A percentile compares a stretch with the other conserved stretches of the same genome.
phyloP scores from a whole-genome alignment of 37 sponge, comb jelly and placozoan species.

The Corticium candelabrum region DNA sequence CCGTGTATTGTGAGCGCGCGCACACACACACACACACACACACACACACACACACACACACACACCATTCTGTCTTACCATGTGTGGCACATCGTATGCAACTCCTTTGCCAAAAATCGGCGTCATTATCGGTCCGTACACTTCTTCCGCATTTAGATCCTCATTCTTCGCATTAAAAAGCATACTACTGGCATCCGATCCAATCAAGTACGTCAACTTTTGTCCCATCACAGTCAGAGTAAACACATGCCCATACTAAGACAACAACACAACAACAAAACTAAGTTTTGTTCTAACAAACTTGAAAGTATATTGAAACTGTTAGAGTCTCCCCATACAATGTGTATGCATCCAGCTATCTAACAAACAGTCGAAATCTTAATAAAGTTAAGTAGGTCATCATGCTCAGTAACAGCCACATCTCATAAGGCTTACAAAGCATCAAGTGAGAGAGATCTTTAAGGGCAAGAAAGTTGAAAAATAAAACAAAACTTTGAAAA shows the following conservation, averaged over 20 bases:
- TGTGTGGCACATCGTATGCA: constrained; percentile 71
- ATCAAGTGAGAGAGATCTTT: too few species aligned
- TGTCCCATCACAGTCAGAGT: constrained; percentile 77
- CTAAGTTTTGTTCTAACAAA: neutral
- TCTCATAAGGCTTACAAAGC: too few species aligned
- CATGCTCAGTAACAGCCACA: too few species aligned
- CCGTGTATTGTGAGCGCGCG: too few species aligned
- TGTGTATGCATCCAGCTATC: neutral
- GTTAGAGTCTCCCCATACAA: neutral
- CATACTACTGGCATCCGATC: constrained; percentile 41
- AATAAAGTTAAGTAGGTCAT: too few species aligned
- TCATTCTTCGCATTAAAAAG: constrained; percentile 80
- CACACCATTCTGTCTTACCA: too few species aligned
- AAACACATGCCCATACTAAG: constrained; percentile 66
- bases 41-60: constrained; percentile 27
- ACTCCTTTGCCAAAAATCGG: constrained; percentile 88
- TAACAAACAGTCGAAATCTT: neutral
- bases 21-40: constrained; percentile 5
- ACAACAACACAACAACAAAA: neutral
- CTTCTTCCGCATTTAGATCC: constrained; percentile 79
- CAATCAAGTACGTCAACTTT: constrained; percentile 77
- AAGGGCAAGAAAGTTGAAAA: too few species aligned
- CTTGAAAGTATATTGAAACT: too few species aligned
- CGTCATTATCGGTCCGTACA: constrained; percentile 60
- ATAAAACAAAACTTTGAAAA: too few species aligned